Evolutionary conservation across 2,113 vertebrate species (phyloP).

Genomic region (Madoqua kirkii): DNA sequence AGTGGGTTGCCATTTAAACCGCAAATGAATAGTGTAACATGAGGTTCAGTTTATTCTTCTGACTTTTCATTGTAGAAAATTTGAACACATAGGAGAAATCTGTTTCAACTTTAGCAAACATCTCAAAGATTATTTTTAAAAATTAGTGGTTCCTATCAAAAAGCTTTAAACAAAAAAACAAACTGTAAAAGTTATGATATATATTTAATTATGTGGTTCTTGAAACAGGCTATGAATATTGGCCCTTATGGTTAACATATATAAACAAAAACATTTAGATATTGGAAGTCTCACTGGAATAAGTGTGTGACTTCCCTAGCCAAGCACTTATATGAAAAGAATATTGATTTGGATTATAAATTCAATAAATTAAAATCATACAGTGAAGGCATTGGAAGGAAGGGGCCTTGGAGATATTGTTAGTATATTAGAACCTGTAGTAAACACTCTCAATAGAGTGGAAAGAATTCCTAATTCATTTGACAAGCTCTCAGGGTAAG

Average conservation of each 20-base stretch:
- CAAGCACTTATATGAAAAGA: constrained; percentile 35
- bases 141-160: not conserved
- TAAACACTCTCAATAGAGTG: constrained; percentile 22
- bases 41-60: not conserved
- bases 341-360: constrained; percentile 54
- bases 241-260: not conserved
- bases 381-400: not conserved
- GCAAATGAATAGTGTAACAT: not conserved
- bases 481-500: not conserved
- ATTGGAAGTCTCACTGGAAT: constrained; percentile 25
- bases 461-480: constrained; percentile 4
- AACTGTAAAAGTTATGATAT: not conserved
- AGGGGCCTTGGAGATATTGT: not conserved
- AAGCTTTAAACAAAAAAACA: constrained; percentile 33
- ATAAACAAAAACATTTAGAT: constrained; percentile 46
- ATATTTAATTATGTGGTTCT: constrained; percentile 35
- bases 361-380: constrained; percentile 54
- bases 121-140: not conserved
- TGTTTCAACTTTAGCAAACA: not conserved
- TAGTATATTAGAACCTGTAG: constrained; percentile 26
- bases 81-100: not conserved
- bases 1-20: not conserved
- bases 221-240: constrained; percentile 13
- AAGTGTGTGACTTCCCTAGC: not conserved
- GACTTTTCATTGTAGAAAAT: not conserved